phyloP scores from a whole-genome alignment of 2,888 invertebrate genomes.

The Drosophila rubida region DNA sequence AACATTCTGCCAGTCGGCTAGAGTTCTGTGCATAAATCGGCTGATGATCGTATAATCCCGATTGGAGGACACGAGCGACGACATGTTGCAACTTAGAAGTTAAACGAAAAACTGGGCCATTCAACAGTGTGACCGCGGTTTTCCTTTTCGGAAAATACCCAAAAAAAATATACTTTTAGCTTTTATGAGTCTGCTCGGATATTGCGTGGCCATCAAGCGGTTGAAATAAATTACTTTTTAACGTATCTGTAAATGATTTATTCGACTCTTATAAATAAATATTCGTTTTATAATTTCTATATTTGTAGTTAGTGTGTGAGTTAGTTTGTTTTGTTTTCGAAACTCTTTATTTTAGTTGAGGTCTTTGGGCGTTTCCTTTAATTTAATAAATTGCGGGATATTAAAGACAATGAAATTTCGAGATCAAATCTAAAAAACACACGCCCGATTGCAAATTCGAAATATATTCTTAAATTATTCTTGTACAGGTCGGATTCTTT shows the following conservation, averaged over 20 bases:
- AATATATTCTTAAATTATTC: conserved; percentile 9
- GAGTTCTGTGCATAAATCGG: conserved; percentile 36
- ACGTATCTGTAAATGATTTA: conserved; percentile 33
- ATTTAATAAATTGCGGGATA: background rate
- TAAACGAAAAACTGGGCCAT: background rate
- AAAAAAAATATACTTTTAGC: too few relatives aligned
- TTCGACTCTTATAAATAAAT: conserved; percentile 23
- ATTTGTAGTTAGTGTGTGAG: conserved; percentile 32
- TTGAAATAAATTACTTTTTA: background rate
- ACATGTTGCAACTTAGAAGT: background rate
- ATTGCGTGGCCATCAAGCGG: background rate
- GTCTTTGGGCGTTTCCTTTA: conserved; percentile 9
- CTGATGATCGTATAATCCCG: conserved; percentile 28
- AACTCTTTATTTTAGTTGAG: conserved; percentile 26
- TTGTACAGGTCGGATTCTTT: conserved; percentile 51
- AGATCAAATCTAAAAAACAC: conserved; percentile 1
- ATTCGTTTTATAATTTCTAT: conserved; percentile 13
- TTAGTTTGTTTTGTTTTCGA: conserved; percentile 35
- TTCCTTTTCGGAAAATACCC: too few relatives aligned
- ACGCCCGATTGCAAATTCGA: conserved; percentile 7
- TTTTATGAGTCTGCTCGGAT: background rate
- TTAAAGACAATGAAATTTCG: background rate
- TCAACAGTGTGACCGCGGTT: too few relatives aligned
- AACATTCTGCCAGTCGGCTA: conserved; percentile 25
- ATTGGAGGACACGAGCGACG: conserved; percentile 8